Evolutionary conservation across 2,797 vertebrate genomes (phyloP).

Genomic region (Coracias cyanogaster): DNA sequence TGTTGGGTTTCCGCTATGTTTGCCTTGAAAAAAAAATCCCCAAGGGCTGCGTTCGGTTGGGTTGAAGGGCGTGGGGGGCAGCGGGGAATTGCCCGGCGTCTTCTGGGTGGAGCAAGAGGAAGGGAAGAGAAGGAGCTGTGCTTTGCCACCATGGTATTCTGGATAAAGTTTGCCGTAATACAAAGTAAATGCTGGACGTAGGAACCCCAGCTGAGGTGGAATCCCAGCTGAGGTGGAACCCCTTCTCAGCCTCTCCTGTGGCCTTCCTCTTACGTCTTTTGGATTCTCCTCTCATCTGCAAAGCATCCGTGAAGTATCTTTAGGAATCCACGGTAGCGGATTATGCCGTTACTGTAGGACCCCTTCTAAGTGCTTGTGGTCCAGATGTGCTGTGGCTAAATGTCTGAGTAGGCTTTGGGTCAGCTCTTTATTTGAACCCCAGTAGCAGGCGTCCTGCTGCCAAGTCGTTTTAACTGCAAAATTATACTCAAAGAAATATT

Average conservation of each 20-base stretch:
- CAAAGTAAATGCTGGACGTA: fast-evolving
- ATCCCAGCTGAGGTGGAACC: background rate
- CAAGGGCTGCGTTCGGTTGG: fast-evolving
- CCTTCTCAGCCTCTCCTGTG: background rate
- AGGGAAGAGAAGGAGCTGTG: background rate
- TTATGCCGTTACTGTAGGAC: background rate
- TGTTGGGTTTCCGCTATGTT: background rate
- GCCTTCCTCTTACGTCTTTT: background rate
- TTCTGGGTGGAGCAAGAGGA: background rate
- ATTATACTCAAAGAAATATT: background rate
- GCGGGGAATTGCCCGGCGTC: background rate
- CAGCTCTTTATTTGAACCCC: background rate
- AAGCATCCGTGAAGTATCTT: background rate
- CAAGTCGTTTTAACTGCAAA: background rate
- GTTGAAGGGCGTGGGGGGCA: background rate
- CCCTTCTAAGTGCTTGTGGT: background rate
- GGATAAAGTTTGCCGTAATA: fast-evolving
- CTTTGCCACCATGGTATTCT: background rate
- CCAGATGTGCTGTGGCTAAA: background rate
- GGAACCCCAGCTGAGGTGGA: background rate
- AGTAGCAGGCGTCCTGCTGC: background rate
- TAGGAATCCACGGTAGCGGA: background rate
- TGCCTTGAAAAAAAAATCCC: background rate
- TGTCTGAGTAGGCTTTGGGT: background rate
- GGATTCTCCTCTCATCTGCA: background rate